A percentile compares a stretch with the other conserved stretches of the same genome.
Evolutionary conservation across 2,113 vertebrate genomes (phyloP).

Genomic region (Physeter macrocephalus): DNA sequence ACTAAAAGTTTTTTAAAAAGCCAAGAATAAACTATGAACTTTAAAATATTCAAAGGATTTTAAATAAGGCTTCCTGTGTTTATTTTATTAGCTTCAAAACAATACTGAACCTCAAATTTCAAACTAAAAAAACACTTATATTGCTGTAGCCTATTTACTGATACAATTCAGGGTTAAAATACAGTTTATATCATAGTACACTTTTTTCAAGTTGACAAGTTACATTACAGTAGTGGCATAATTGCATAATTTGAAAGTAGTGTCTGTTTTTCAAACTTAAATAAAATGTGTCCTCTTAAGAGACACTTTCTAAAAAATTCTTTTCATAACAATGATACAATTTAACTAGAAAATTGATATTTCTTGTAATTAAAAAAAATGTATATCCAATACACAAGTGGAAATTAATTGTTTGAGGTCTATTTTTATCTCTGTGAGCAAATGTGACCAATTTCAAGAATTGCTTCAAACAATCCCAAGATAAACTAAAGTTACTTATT

Average conservation of each 20-base stretch:
- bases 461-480: neutral
- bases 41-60: slow-evolving; percentile 51
- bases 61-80: slow-evolving; percentile 36
- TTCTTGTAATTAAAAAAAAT: neutral
- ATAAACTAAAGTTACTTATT: neutral
- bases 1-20: neutral
- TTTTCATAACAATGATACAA: slow-evolving; percentile 21
- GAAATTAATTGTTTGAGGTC: neutral
- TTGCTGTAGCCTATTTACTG: slow-evolving; percentile 22
- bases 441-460: neutral
- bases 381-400: neutral
- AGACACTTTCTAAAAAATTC: slow-evolving; percentile 41
- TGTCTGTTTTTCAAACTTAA: slow-evolving; percentile 43
- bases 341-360: neutral
- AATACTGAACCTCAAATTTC: slow-evolving; percentile 12
- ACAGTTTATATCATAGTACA: neutral
- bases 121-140: neutral
- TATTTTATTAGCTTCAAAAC: slow-evolving; percentile 43
- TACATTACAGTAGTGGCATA: neutral
- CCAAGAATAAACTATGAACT: neutral
- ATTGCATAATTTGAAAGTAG: slow-evolving; percentile 19
- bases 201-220: slow-evolving; percentile 27
- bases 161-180: slow-evolving; percentile 37
- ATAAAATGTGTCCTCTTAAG: slow-evolving; percentile 44
- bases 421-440: neutral